Evolutionary conservation across 2,797 vertebrate species (phyloP).

Genomic region (Fringilla coelebs): DNA sequence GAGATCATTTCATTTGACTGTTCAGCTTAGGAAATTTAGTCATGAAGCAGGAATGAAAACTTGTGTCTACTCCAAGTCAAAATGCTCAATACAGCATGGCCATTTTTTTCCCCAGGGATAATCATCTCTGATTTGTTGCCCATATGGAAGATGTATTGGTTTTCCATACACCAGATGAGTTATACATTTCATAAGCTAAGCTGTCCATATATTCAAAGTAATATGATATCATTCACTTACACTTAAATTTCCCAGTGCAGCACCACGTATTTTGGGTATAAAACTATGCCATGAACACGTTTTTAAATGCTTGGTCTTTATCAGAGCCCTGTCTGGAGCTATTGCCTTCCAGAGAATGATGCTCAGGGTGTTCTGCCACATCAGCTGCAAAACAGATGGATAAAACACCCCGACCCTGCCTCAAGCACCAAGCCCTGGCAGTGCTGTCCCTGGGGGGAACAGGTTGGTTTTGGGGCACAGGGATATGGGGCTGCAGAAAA

Average conservation of each 20-base stretch:
- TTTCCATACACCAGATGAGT: conserved; percentile 30
- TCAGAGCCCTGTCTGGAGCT: neutral
- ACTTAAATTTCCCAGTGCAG: neutral
- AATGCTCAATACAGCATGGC: conserved; percentile 3
- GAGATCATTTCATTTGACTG: conserved; percentile 38
- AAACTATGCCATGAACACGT: neutral
- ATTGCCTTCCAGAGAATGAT: neutral
- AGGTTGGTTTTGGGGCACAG: neutral
- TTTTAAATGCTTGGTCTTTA: conserved; percentile 9
- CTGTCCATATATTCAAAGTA: conserved; percentile 20
- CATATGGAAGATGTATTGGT: conserved; percentile 41
- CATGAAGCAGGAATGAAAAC: conserved; percentile 53
- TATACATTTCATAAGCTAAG: conserved; percentile 37
- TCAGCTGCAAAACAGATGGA: neutral
- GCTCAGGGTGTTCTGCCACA: neutral
- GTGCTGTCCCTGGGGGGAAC: fast-evolving
- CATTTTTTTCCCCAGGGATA: neutral
- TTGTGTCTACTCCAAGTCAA: conserved; percentile 35
- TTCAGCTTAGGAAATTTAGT: conserved; percentile 54
- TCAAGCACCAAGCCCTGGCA: neutral
- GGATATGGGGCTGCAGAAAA: neutral
- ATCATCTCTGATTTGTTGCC: conserved; percentile 55
- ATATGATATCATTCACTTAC: conserved; percentile 18
- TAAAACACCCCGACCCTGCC: fast-evolving
- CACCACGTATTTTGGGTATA: neutral